phyloP scores from a whole-genome alignment of 2,888 invertebrate species.

The Stenoptilia bipunctidactyla region DNA sequence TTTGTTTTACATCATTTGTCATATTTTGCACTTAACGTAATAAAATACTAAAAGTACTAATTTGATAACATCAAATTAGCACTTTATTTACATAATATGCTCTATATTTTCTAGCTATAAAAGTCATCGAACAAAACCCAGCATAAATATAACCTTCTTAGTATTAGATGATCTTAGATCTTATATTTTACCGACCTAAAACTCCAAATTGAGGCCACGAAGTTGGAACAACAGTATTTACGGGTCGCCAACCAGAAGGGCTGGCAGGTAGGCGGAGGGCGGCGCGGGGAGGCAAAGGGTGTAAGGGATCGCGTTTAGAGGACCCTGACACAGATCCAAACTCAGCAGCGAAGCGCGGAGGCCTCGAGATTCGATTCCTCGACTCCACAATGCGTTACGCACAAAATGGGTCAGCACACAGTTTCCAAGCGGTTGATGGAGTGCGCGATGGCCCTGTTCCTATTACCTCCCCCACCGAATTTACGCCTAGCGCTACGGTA shows the following conservation, averaged over 20 bases:
- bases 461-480: conserved; percentile 55
- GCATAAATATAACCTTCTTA: no score
- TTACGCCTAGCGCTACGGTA: conserved; percentile 36
- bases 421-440: conserved; percentile 20
- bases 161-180: no score
- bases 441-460: conserved; percentile 53
- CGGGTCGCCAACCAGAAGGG: conserved; percentile 49
- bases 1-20: no score
- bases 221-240: conserved; percentile 49
- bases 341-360: conserved; percentile 56
- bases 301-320: conserved; percentile 50
- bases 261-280: conserved; percentile 31
- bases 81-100: no score
- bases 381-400: conserved; percentile 44
- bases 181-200: background rate
- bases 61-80: no score
- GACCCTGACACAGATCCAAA: conserved; percentile 68
- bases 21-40: no score
- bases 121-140: no score
- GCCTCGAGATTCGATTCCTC: conserved; percentile 63
- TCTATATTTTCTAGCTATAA: no score
- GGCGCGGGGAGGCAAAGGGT: conserved; percentile 35
- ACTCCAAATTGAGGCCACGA: conserved; percentile 19
- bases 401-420: conserved; percentile 54
- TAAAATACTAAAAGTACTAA: no score